phyloP scores from a whole-genome alignment of 2,113 vertebrate genomes.

The Tringa solitaria region DNA sequence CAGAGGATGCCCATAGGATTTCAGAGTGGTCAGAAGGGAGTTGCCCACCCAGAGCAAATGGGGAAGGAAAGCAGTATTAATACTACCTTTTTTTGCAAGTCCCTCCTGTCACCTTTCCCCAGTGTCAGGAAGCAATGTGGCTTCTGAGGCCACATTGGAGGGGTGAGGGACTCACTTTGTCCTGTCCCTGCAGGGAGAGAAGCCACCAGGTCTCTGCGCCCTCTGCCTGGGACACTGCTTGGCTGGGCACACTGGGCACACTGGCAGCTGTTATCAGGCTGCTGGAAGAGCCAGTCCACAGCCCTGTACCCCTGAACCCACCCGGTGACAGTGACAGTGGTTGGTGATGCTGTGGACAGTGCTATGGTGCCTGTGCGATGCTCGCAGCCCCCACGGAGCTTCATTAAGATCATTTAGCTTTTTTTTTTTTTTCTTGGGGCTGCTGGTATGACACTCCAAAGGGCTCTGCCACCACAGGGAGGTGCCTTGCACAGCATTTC shows the following conservation, averaged over 20 bases:
- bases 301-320: fast-evolving
- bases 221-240: background rate
- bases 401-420: background rate
- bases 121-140: background rate
- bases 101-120: background rate
- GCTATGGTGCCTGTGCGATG: fast-evolving
- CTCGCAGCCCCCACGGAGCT: fast-evolving
- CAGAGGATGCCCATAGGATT: background rate
- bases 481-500: background rate
- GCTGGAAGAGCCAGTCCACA: background rate
- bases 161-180: background rate
- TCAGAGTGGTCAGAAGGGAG: background rate
- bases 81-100: fast-evolving
- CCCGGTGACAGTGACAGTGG: background rate
- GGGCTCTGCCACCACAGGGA: background rate
- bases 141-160: background rate
- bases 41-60: fast-evolving
- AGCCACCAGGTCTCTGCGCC: background rate
- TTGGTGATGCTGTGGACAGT: background rate
- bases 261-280: background rate
- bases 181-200: background rate
- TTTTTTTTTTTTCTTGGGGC: background rate
- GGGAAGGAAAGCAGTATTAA: background rate
- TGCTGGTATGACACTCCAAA: background rate
- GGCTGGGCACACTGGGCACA: background rate